Percentiles rank a stretch among this genome's conserved stretches.
These are phyloP conservation scores for Timema podura DNA, from an alignment of 2,888 invertebrate species.

Conservation along the genomic window DNA sequence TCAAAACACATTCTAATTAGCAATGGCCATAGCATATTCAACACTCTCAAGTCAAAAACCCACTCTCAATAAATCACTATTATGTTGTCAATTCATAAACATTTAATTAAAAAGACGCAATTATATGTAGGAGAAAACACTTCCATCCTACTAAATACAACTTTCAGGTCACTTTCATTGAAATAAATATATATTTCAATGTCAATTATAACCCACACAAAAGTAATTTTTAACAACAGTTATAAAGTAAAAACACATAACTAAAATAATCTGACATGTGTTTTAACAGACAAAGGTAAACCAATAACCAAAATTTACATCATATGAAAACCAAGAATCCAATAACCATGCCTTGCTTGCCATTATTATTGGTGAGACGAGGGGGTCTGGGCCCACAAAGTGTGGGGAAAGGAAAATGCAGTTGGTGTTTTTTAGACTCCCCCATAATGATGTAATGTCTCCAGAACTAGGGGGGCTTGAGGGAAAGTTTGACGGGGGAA, in stretches of 20 bases:
- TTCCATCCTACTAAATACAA: constrained; percentile 25
- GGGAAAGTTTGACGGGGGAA: constrained; percentile 29
- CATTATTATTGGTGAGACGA: constrained; percentile 20
- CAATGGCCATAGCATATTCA: constrained; percentile 13
- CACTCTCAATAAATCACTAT: constrained; percentile 27
- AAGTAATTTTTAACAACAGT: constrained; percentile 25
- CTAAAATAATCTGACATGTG: constrained; percentile 17
- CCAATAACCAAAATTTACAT: constrained; percentile 27
- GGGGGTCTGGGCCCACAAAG: constrained; percentile 20
- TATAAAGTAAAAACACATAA: constrained; percentile 31
- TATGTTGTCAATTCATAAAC: constrained; percentile 24
- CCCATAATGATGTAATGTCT: constrained; percentile 38
- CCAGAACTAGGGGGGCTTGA: constrained; percentile 39
- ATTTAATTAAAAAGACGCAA: constrained; percentile 21
- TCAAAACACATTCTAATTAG: constrained; percentile 7
- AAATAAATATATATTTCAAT: constrained; percentile 23
- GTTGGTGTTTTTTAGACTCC: constrained; percentile 30
- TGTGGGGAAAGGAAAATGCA: constrained; percentile 25
- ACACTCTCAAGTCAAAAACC: constrained; percentile 27
- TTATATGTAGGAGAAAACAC: constrained; percentile 8
- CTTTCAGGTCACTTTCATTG: constrained; percentile 20
- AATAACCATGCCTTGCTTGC: constrained; percentile 30
- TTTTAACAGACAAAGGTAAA: constrained; percentile 28
- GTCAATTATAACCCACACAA: constrained; percentile 26
- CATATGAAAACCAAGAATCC: constrained; percentile 29